A percentile compares a stretch with the other conserved stretches of the same genome.
Evolutionary conservation across 2,113 vertebrate genomes (phyloP).

Genomic region (Neodontobutis hainanensis): DNA sequence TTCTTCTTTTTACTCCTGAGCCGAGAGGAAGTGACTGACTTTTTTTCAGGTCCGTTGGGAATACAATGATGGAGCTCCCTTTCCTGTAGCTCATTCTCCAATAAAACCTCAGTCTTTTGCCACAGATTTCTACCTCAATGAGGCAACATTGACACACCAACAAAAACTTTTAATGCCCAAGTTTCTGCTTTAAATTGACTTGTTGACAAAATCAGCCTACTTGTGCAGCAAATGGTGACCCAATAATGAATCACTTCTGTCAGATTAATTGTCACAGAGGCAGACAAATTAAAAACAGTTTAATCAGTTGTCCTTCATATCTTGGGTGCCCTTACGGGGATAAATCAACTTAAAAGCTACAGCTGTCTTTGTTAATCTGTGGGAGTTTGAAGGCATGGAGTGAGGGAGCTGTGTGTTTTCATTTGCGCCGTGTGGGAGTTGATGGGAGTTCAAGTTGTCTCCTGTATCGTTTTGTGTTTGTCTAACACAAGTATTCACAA

Average conservation of each 20-base stretch:
- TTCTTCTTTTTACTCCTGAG: slow-evolving; percentile 57
- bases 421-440: slow-evolving; percentile 54
- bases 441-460: slow-evolving; percentile 53
- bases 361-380: slow-evolving; percentile 62
- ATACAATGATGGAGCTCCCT: slow-evolving; percentile 68
- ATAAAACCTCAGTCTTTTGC: slow-evolving; percentile 23
- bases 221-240: not conserved
- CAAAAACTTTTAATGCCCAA: not conserved
- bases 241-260: slow-evolving; percentile 6
- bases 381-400: slow-evolving; percentile 43
- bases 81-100: slow-evolving; percentile 79
- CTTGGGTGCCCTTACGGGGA: slow-evolving; percentile 20
- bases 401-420: slow-evolving; percentile 49
- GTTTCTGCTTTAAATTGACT: not conserved
- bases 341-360: slow-evolving; percentile 56
- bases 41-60: slow-evolving; percentile 76
- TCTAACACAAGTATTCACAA: slow-evolving; percentile 41
- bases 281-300: slow-evolving; percentile 26
- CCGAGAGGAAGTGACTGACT: slow-evolving; percentile 76
- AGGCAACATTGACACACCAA: not conserved
- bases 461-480: slow-evolving; percentile 49
- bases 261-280: not conserved
- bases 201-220: slow-evolving; percentile 12
- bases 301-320: slow-evolving; percentile 20
- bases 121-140: not conserved